phyloP scores from a whole-genome alignment of 2,797 vertebrate species.

The Hozukius guyotensis region DNA sequence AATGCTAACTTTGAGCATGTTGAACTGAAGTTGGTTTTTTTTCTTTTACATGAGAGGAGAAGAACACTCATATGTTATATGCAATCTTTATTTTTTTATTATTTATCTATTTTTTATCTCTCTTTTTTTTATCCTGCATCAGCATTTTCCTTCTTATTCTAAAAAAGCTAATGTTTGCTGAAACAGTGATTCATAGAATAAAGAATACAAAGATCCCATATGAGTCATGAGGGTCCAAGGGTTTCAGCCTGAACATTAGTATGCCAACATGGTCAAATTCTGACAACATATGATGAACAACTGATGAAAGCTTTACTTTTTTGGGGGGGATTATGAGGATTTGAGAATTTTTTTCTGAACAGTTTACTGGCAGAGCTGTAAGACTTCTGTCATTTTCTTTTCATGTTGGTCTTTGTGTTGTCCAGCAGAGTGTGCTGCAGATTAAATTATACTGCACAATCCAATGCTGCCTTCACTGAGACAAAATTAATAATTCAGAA shows the following conservation, averaged over 20 bases:
- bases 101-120: too few relatives aligned
- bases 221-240: background rate
- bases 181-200: background rate
- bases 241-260: background rate
- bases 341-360: background rate
- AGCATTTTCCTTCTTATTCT: background rate
- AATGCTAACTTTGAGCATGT: background rate
- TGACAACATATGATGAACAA: background rate
- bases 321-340: background rate
- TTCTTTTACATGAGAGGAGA: too few relatives aligned
- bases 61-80: background rate
- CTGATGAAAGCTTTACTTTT: background rate
- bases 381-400: background rate
- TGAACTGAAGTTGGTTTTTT: background rate
- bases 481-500: background rate
- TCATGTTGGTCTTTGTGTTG: background rate
- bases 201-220: background rate
- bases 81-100: background rate
- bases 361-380: background rate
- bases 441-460: background rate
- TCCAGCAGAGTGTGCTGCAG: slow-evolving; percentile 9
- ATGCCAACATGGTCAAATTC: background rate
- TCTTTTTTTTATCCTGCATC: background rate
- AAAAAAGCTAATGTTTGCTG: background rate
- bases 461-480: background rate